Conservation (phyloP, 1,140 invertebrate genomes). For the Trichonephila clavata region DNA sequence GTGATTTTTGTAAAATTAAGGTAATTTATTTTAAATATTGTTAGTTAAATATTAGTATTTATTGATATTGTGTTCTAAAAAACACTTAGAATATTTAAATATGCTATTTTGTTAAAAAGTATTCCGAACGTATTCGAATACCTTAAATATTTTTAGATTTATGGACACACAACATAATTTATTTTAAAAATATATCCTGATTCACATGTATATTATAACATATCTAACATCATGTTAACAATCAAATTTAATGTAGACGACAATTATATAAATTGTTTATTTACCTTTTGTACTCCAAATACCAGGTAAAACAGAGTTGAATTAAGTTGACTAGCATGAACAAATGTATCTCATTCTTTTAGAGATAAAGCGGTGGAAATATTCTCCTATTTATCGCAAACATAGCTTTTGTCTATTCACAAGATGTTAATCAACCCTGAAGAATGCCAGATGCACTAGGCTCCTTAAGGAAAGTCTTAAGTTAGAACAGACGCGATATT, state of each 20-base stretch:
- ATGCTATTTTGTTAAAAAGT: too few species aligned
- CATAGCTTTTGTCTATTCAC: constrained; percentile 35
- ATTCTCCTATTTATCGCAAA: neutral
- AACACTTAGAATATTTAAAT: too few species aligned
- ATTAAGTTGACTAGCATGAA: neutral
- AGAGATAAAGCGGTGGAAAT: constrained; percentile 14
- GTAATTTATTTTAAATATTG: too few species aligned
- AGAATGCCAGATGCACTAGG: constrained; percentile 21
- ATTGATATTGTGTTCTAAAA: too few species aligned
- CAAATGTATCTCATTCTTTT: neutral
- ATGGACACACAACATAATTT: too few species aligned
- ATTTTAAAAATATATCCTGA: too few species aligned
- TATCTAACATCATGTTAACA: too few species aligned
- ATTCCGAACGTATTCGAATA: too few species aligned
- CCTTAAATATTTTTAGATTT: too few species aligned
- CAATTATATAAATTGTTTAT: neutral
- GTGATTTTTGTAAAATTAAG: too few species aligned
- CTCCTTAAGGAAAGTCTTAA: constrained; percentile 1
- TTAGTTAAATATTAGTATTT: too few species aligned
- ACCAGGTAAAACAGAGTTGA: neutral
- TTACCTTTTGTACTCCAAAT: neutral
- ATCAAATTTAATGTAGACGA: neutral
- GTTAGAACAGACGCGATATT: neutral
- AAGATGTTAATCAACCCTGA: constrained; percentile 31
- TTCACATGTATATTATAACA: too few species aligned